phyloP scores from a whole-genome alignment of 2,888 invertebrate species.

The Callinectes sapidus region DNA sequence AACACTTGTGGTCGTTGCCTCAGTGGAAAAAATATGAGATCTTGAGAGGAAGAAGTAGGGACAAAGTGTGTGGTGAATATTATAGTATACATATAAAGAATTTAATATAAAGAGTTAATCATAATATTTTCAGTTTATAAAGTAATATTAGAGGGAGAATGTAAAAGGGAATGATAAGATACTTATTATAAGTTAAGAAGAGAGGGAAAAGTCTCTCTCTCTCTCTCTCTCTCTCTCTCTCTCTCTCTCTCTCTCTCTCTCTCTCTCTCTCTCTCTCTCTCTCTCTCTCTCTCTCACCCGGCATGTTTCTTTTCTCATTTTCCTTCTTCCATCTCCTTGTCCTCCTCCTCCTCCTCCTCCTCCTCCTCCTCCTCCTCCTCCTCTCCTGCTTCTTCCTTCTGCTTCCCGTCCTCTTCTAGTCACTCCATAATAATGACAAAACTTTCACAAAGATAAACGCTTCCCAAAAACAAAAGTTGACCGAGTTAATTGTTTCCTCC shows the following conservation, averaged over 20 bases:
- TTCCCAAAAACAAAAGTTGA: constrained; percentile 15
- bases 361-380: background rate
- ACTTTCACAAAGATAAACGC: constrained; percentile 1
- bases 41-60: no score
- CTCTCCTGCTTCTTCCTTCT: background rate
- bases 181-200: background rate
- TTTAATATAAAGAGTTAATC: background rate
- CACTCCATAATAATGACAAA: constrained; percentile 24
- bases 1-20: no score
- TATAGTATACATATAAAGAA: no score
- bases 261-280: no score
- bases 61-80: no score
- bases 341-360: background rate
- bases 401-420: background rate
- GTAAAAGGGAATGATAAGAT: background rate
- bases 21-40: no score
- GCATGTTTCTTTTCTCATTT: no score
- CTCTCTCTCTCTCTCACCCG: no score
- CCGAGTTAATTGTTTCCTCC: constrained; percentile 5
- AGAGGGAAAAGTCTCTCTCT: no score
- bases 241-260: no score
- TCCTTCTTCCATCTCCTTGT: background rate
- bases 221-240: no score
- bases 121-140: background rate
- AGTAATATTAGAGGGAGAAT: background rate